Percentiles rank a stretch among this genome's conserved stretches.
phyloP scores from a whole-genome alignment of 2,888 invertebrate species.

The Crepidodera aurea region DNA sequence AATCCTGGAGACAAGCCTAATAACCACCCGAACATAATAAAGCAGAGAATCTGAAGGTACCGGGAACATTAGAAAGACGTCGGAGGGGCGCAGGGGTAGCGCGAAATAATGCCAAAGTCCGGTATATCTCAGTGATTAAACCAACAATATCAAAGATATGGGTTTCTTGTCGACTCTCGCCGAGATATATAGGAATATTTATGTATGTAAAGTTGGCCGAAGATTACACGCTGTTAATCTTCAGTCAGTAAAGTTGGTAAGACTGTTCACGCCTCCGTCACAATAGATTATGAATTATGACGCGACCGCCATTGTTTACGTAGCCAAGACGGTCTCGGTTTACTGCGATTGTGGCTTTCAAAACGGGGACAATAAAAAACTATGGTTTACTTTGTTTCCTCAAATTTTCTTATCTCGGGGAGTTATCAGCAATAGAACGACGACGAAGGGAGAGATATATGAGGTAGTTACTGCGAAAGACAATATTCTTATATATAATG shows the following conservation, averaged over 20 bases:
- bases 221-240: conserved; percentile 60
- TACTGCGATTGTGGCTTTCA: conserved; percentile 40
- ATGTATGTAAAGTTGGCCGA: conserved; percentile 60
- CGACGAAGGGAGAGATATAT: conserved; percentile 13
- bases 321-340: conserved; percentile 41
- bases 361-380: conserved; percentile 38
- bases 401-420: conserved; percentile 28
- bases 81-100: conserved; percentile 24
- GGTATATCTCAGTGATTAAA: conserved; percentile 54
- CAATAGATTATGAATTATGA: conserved; percentile 58
- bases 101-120: conserved; percentile 51
- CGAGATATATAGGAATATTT: conserved; percentile 58
- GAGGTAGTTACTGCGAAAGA: not conserved
- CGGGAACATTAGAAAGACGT: conserved; percentile 24
- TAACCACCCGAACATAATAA: conserved; percentile 45
- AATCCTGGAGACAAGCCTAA: conserved; percentile 42
- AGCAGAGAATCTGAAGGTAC: conserved; percentile 32
- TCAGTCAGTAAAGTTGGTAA: conserved; percentile 58
- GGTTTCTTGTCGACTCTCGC: conserved; percentile 53
- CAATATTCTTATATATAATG: conserved; percentile 5
- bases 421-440: conserved; percentile 26
- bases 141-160: conserved; percentile 59
- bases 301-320: conserved; percentile 50
- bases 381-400: conserved; percentile 38
- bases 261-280: conserved; percentile 56